These are phyloP conservation scores for Arvicanthis niloticus DNA, from an alignment of 2,113 vertebrate genomes.

Conservation along the genomic window DNA sequence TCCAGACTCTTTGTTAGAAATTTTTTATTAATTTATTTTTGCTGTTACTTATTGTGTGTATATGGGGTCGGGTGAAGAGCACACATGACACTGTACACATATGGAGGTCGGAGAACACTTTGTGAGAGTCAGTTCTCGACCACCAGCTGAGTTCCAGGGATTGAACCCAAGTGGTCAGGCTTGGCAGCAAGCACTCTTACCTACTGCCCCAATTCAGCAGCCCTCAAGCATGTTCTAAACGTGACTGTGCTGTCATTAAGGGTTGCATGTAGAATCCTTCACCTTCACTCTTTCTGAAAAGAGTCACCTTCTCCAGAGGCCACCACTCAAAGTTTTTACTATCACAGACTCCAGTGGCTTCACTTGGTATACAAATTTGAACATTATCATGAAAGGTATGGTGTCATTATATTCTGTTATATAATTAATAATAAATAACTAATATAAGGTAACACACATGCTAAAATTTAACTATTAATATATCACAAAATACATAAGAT, in stretches of 20 bases:
- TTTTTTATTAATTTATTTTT: not conserved
- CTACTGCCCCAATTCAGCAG: not conserved
- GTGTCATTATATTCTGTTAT: not conserved
- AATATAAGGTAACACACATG: not conserved
- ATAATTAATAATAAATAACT: not conserved
- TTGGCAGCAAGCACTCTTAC: not conserved
- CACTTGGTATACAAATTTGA: constrained; percentile 6
- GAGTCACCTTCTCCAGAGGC: not conserved
- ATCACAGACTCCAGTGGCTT: not conserved
- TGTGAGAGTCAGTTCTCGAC: not conserved
- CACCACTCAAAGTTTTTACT: not conserved
- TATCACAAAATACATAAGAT: not conserved
- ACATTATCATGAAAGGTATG: not conserved
- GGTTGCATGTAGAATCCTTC: no score
- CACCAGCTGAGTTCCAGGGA: not conserved
- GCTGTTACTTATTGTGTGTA: not conserved
- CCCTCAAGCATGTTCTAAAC: not conserved
- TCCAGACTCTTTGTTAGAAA: not conserved
- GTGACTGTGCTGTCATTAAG: not conserved
- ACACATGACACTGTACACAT: not conserved
- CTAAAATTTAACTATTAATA: not conserved
- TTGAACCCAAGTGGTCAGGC: not conserved
- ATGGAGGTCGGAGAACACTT: not conserved
- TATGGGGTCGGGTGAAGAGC: not conserved
- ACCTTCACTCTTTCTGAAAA: not conserved